Evolutionary conservation across 2,113 vertebrate species (phyloP), one percentile per base, ranked within the genome.

Genomic region (Monopterus albus): DNA sequence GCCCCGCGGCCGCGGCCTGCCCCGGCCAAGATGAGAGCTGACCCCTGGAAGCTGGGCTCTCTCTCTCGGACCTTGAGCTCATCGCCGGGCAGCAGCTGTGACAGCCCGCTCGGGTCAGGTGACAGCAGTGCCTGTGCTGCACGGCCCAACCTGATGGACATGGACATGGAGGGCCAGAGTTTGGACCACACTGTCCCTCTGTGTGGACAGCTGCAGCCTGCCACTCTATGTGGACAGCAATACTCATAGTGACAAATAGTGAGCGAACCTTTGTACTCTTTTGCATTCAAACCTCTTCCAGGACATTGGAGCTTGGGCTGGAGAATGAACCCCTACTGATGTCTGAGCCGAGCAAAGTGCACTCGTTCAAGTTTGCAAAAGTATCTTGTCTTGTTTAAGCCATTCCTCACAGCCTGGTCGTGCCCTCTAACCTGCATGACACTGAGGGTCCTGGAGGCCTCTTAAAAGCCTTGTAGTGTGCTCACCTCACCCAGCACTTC

Each of bases 91-190:
- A 95, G 95, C 74, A 93, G 94, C 88, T 91, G 93, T 1, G 93
- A 93, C 67, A 94, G 93, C 71, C 93, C 93, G 1, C 84, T 90
- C 0, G 92, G 88, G 1, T 93, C 92, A 0, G 91, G 92, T n/a
- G 92, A 94, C 84, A 88, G 92, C 68, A 75, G 87, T 10, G 87
- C 82, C 26, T 71, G 89, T 7, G 35, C 81, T 7, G 39, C 79
- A 0, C 85, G 79, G 50, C 95, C 92, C 46, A 96, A 90, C 7
- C 91, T 97, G 70, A 94, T 97, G 75, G 96, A 97, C 92, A 93
- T 96, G 91, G 96, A 97, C 87, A 88, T 94, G 89, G 96, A 96
- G 75, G 96, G 96, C 7, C 96, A 97, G 90, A 94, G 76, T 67
- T 81, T 85, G 79, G 96, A 97, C 92, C 91, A 58, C 52, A 96